A percentile compares a stretch with the other conserved stretches of the same genome.
Evolutionary conservation across 2,888 invertebrate genomes (phyloP).

Genomic region (Lumbricus terrestris): DNA sequence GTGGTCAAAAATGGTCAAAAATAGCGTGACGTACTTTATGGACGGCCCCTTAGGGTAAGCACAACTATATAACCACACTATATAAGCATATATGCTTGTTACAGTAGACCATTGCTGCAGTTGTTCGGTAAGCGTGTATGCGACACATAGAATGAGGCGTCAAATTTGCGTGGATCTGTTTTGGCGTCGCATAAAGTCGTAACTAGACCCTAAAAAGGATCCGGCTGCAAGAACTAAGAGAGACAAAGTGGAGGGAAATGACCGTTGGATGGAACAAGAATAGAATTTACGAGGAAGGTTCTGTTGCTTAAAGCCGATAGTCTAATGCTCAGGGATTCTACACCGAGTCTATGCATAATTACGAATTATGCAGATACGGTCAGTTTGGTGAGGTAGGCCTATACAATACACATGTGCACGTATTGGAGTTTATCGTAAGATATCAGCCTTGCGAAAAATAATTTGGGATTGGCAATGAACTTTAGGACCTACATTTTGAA

Average conservation of each 20-base stretch:
- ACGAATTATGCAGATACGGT: not conserved
- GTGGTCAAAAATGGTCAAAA: no score
- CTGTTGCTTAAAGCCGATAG: not conserved
- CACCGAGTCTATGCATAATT: not conserved
- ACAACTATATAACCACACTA: no score
- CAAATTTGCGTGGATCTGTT: not conserved
- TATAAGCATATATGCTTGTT: no score
- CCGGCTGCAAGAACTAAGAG: not conserved
- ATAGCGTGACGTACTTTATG: no score
- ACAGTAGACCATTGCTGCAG: not conserved
- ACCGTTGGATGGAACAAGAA: not conserved
- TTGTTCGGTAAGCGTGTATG: not conserved
- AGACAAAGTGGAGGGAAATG: not conserved
- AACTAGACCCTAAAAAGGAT: not conserved
- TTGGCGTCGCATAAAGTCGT: not conserved
- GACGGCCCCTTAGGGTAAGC: no score
- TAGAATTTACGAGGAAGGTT: not conserved
- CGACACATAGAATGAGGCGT: not conserved
- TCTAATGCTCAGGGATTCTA: not conserved
- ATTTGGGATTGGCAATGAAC: not conserved
- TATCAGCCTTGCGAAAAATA: not conserved
- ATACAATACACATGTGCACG: not conserved
- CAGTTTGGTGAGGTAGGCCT: no score
- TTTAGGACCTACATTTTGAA: no score
- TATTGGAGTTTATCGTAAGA: not conserved